Conservation (phyloP, 2,113 vertebrate genomes). For the Salminus brasiliensis region DNA sequence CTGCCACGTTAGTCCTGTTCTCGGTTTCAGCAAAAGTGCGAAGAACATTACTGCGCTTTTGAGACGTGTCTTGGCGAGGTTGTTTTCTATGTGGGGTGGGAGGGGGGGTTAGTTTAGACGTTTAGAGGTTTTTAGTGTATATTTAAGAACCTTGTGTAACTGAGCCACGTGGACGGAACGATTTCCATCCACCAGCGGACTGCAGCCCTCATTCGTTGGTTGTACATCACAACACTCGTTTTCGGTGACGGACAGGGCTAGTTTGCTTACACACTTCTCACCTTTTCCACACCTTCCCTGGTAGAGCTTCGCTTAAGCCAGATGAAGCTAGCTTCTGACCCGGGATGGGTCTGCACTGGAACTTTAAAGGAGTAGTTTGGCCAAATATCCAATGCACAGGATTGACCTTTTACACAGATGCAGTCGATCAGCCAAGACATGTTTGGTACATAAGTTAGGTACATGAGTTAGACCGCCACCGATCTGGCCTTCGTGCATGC, state of each 20-base stretch:
- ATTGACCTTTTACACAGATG: no score
- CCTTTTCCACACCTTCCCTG: not conserved
- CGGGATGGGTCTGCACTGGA: conserved; percentile 21
- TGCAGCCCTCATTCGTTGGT: conserved; percentile 66
- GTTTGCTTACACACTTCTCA: not conserved
- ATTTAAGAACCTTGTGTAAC: conserved; percentile 69
- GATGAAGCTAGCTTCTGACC: not conserved
- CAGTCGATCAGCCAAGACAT: no score
- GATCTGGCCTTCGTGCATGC: no score
- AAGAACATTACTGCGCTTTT: conserved; percentile 12
- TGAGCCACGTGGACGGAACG: conserved; percentile 69
- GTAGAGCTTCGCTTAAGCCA: not conserved
- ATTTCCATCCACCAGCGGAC: conserved; percentile 61
- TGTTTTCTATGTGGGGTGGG: not conserved
- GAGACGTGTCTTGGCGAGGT: conserved; percentile 17
- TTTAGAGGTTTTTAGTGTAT: conserved; percentile 56
- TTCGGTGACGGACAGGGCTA: not conserved
- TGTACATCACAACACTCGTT: no score
- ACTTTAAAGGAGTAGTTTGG: no score
- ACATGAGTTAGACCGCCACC: no score
- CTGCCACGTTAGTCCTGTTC: not conserved
- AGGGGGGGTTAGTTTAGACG: conserved; percentile 37
- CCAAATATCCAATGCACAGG: no score
- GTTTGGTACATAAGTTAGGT: no score
- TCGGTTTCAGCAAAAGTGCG: not conserved